Evolutionary conservation across 2,113 vertebrate genomes (phyloP).

Genomic region (Bostrychus sinensis): DNA sequence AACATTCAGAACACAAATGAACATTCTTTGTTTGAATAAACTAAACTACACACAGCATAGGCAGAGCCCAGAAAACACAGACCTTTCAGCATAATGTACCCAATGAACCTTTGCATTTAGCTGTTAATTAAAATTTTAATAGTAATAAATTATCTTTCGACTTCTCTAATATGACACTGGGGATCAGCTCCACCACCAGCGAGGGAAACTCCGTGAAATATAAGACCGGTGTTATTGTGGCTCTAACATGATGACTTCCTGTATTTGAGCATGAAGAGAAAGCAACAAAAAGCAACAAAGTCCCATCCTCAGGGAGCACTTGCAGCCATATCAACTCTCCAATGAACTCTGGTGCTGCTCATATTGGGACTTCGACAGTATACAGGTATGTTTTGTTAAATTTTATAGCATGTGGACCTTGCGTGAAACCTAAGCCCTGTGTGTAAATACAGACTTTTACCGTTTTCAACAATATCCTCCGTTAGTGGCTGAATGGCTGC

Average conservation of each 20-base stretch:
- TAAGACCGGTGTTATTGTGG: conserved; percentile 27
- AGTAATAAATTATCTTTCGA: conserved; percentile 18
- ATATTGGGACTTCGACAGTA: conserved; percentile 65
- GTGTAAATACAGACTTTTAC: conserved; percentile 82
- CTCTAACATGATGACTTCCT: conserved; percentile 65
- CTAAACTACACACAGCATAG: no score
- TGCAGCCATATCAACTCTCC: conserved; percentile 78
- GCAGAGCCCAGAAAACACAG: neutral
- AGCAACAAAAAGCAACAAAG: conserved; percentile 66
- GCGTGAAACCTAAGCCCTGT: conserved; percentile 75
- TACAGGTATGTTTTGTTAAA: conserved; percentile 83
- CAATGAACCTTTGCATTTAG: neutral
- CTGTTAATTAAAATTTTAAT: conserved; percentile 13
- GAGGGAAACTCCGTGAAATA: conserved; percentile 34
- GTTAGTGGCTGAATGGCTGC: conserved; percentile 80
- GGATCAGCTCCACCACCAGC: conserved; percentile 18
- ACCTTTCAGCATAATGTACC: neutral
- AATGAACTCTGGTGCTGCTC: conserved; percentile 71
- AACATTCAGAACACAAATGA: no score
- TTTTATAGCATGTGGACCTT: conserved; percentile 83
- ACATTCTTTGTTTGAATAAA: no score
- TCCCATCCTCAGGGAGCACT: conserved; percentile 74
- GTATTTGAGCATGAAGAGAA: conserved; percentile 64
- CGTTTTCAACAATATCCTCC: conserved; percentile 87
- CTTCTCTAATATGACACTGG: conserved; percentile 21